These are phyloP conservation scores for Drosophila subpulchrella DNA, from an alignment of 1,140 invertebrate species.

Conservation along the genomic window DNA sequence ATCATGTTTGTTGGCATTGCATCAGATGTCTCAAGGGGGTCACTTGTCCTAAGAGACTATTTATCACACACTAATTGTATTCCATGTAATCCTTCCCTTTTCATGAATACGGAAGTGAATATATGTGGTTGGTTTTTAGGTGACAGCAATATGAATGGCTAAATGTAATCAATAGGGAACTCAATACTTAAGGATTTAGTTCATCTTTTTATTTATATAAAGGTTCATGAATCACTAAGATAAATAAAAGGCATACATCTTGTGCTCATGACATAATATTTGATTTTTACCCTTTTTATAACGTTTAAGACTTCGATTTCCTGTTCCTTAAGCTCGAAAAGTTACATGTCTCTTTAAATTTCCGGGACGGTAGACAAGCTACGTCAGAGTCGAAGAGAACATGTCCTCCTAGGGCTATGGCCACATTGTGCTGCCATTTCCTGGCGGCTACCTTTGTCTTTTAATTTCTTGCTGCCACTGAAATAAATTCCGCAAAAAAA, in stretches of 20 bases:
- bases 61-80: constrained; percentile 24
- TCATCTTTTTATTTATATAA: too few relatives aligned
- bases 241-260: too few relatives aligned
- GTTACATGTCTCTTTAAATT: background rate
- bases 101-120: background rate
- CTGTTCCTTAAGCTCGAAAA: background rate
- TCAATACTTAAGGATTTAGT: too few relatives aligned
- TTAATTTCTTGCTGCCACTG: constrained; percentile 19
- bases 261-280: too few relatives aligned
- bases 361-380: background rate
- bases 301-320: background rate
- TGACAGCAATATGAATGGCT: background rate
- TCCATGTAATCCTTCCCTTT: background rate
- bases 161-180: background rate
- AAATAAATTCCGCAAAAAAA: constrained; percentile 31
- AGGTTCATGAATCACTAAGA: too few relatives aligned
- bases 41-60: constrained; percentile 17
- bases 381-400: constrained; percentile 25
- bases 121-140: background rate
- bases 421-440: constrained; percentile 32
- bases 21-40: constrained; percentile 19
- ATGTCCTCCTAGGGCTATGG: constrained; percentile 19
- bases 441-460: constrained; percentile 41
- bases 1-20: constrained; percentile 34
- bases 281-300: too few relatives aligned